Evolutionary conservation across 2,113 vertebrate genomes (phyloP).

Genomic region (Macrotis lagotis): DNA sequence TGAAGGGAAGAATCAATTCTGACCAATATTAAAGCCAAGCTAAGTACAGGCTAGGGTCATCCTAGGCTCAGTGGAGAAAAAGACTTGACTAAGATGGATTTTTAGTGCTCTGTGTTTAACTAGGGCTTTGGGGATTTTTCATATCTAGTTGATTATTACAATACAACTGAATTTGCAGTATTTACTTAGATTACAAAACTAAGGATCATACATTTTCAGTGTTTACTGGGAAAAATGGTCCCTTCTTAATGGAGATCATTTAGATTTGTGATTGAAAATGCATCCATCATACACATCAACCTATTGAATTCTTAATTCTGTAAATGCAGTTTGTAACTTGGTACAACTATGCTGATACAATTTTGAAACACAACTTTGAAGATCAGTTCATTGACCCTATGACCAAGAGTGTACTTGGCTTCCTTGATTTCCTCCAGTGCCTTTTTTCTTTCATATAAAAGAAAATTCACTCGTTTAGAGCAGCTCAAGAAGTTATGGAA

Average conservation of each 20-base stretch:
- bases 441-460: neutral
- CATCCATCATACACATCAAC: too few species aligned
- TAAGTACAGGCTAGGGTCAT: neutral
- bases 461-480: neutral
- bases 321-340: neutral
- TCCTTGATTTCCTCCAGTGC: neutral
- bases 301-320: neutral
- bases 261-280: neutral
- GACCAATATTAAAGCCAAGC: neutral
- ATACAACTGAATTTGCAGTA: constrained; percentile 31
- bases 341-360: neutral
- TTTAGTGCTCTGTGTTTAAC: neutral
- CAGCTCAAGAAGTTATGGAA: neutral
- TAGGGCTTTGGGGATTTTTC: neutral
- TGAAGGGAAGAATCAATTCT: constrained; percentile 30
- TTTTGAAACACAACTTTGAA: neutral
- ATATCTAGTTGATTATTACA: neutral
- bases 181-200: constrained; percentile 15
- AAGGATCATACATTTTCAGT: constrained; percentile 9
- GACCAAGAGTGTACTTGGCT: fast-evolving
- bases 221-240: constrained; percentile 15
- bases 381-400: neutral
- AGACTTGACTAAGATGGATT: neutral
- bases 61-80: neutral
- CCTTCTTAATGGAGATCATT: neutral